Conservation (phyloP, 2,888 invertebrate species). For the Parelbella ahira region DNA sequence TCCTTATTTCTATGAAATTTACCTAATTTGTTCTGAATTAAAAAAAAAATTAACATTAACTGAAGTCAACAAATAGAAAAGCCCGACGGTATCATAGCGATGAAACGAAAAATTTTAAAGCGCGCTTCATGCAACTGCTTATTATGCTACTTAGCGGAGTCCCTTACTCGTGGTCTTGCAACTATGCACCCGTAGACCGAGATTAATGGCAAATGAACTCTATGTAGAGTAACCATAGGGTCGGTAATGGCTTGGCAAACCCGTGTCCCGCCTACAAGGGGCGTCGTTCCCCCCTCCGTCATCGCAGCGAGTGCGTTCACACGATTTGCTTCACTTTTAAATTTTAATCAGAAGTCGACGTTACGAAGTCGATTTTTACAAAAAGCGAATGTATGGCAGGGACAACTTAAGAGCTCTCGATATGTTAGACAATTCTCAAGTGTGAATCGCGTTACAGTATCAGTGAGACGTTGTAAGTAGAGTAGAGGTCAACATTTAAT, state of each 20-base stretch:
- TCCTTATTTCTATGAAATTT: too few relatives aligned
- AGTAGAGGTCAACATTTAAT: too few relatives aligned
- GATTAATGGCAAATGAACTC: constrained; percentile 34
- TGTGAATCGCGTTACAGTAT: constrained; percentile 10
- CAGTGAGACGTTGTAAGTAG: too few relatives aligned
- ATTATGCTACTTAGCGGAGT: constrained; percentile 63
- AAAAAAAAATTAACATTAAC: too few relatives aligned
- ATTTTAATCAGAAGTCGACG: constrained; percentile 69
- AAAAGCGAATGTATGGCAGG: constrained; percentile 56
- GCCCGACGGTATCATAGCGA: constrained; percentile 35
- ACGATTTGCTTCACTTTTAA: constrained; percentile 66
- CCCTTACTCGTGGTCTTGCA: constrained; percentile 65
- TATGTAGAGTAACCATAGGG: constrained; percentile 32
- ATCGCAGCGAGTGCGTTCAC: constrained; percentile 44
- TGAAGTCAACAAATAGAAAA: constrained; percentile 10
- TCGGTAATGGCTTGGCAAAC: constrained; percentile 34
- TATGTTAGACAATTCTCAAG: constrained; percentile 4
- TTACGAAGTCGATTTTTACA: constrained; percentile 59
- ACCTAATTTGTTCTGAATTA: too few relatives aligned
- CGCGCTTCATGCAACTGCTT: constrained; percentile 51
- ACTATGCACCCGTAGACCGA: constrained; percentile 48
- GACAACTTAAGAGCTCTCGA: constrained; percentile 46
- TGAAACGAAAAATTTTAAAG: constrained; percentile 50
- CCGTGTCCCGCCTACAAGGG: constrained; percentile 71
- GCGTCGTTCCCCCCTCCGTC: constrained; percentile 68